Base-by-base conservation (phyloP, 1,140 invertebrate species). In the Drosophila chauvacae region DNA sequence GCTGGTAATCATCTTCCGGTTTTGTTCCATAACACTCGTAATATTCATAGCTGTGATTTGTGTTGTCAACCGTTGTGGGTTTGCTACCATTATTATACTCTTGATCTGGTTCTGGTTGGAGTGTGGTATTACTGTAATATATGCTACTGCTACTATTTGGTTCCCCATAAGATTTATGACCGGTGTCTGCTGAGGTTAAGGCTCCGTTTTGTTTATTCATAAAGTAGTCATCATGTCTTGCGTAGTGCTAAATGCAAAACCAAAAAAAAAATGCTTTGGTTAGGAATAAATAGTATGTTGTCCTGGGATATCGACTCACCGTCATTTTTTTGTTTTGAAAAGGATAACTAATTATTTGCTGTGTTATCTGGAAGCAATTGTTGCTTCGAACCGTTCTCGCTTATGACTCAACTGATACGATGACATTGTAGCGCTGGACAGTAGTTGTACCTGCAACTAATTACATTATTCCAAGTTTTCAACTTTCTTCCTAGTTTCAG, bases 181-280 rank as follows among this genome's bases (percentile, higher is more conserved):
- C 98, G 93, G 98, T 98, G 92, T 70, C 68, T 14, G 98, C 68
- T 14, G 98, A 98, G 91, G 96, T 98, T 69, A 98, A 94, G 76
- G 97, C 97, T 93, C 98, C 97, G 78, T 95, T 95, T 90, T 95
- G 94, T 56, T 93, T 92, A 73, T 93, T 92, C 64, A 93, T 93
- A 64, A 85, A 90, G 70, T 93, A 94, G 62, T 92, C 92, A 64
- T 92, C 92, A 41, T 93, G 92, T 56, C 86, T 91, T 61, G 92
- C 93, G 77, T 93, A 92, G 61, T 91, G 79, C 93, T 93, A 72
- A n/a, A 56, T 55, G 0, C 6, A 48, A 26, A 23, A 23, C 3
- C 23, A 23, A 23, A 23, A 23, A 86, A 90, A 58, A 45, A 26
- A 20, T 3, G 13, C 11, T 30, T 4, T 39, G 11, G 18, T 48